A percentile compares a stretch with the other conserved stretches of the same genome.
Evolutionary conservation across 2,888 invertebrate species (phyloP).

Genomic region (Cataglyphis rosenhaueri): DNA sequence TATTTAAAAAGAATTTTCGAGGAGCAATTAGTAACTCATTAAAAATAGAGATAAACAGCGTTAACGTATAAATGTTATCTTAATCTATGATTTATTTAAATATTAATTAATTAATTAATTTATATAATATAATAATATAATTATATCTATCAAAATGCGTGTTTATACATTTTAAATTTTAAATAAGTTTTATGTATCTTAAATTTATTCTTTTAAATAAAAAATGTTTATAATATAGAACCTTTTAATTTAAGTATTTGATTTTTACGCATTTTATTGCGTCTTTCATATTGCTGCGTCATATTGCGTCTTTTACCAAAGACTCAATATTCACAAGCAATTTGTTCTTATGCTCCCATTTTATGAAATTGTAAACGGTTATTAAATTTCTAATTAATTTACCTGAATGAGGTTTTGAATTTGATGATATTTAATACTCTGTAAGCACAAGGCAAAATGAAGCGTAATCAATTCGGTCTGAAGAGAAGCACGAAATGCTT

Average conservation of each 20-base stretch:
- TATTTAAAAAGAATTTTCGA: conserved; percentile 23
- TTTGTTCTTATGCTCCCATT: conserved; percentile 5
- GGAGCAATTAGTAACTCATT: conserved; percentile 22
- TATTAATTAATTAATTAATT: not conserved
- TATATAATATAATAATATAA: not conserved
- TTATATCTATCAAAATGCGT: not conserved
- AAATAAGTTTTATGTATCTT: not conserved
- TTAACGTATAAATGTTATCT: conserved; percentile 1
- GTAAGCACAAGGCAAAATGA: not conserved
- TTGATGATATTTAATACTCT: conserved; percentile 27
- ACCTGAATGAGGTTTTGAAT: not conserved
- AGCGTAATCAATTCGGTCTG: not conserved
- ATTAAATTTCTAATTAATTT: conserved; percentile 34
- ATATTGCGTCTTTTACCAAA: not conserved
- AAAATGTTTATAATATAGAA: conserved; percentile 12
- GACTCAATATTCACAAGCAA: conserved; percentile 23
- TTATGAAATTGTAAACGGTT: conserved; percentile 5
- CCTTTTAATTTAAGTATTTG: not conserved
- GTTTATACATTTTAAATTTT: not conserved
- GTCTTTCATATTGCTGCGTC: not conserved
- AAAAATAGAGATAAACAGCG: conserved; percentile 3
- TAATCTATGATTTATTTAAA: too few species aligned
- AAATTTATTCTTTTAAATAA: not conserved
- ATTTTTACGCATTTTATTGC: not conserved
- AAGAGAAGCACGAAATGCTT: conserved; percentile 5